Conservation (phyloP, 2,797 vertebrate species). For the Martes flavigula region DNA sequence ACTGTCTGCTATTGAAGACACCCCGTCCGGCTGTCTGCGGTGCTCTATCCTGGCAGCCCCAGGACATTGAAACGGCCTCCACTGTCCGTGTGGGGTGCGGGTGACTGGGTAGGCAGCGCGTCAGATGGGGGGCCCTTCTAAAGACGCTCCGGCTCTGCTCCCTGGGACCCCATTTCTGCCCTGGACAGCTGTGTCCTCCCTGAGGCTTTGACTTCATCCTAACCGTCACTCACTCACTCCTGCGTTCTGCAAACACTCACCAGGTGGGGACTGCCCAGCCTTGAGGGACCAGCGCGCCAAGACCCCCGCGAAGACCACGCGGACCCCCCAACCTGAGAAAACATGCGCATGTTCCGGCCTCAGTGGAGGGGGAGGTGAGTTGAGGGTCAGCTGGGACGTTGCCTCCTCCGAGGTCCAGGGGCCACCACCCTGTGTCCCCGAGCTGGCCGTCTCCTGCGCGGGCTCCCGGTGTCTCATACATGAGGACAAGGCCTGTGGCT, state of each 20-base stretch:
- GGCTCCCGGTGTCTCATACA: fast-evolving
- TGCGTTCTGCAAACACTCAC: fast-evolving
- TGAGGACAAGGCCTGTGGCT: fast-evolving
- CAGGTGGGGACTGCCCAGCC: fast-evolving
- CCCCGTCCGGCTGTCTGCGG: background rate
- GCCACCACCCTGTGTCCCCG: fast-evolving
- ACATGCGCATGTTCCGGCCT: fast-evolving
- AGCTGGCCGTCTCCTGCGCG: background rate
- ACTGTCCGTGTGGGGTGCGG: fast-evolving
- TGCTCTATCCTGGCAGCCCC: background rate
- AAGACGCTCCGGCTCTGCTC: fast-evolving
- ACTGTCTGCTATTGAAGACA: background rate
- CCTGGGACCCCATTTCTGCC: no score
- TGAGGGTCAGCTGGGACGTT: background rate
- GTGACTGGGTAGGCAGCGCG: background rate
- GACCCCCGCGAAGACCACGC: no score
- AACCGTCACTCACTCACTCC: fast-evolving
- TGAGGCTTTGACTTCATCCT: fast-evolving
- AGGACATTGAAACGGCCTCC: fast-evolving
- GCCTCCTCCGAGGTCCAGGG: background rate
- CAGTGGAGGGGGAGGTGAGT: background rate
- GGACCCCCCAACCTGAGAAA: background rate
- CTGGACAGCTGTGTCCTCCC: background rate
- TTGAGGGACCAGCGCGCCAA: fast-evolving
- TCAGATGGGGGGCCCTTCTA: background rate